These are phyloP conservation scores for Trochalopteron elliotii DNA, from an alignment of 2,113 vertebrate species.

Conservation along the genomic window DNA sequence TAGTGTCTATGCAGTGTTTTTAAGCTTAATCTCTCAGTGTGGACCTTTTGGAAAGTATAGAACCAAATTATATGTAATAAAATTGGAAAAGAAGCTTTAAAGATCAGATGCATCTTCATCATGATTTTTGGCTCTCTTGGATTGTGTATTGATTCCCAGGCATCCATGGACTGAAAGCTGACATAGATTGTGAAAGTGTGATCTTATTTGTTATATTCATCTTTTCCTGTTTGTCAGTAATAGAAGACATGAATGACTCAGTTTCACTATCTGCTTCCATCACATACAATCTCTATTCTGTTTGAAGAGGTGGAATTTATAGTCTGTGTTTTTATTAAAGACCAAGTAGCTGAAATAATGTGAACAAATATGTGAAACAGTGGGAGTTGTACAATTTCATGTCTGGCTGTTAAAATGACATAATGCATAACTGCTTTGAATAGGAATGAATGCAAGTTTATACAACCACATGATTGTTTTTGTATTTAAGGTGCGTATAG, in stretches of 20 bases:
- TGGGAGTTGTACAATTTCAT: neutral
- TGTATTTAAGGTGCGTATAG: slow-evolving; percentile 89
- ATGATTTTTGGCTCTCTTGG: neutral
- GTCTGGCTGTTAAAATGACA: neutral
- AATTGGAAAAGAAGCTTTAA: neutral
- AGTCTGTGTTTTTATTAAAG: neutral
- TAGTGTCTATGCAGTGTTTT: neutral
- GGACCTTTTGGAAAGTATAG: neutral
- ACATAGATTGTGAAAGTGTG: neutral
- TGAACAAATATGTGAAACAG: neutral
- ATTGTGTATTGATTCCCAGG: neutral
- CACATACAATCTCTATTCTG: neutral
- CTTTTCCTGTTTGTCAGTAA: neutral
- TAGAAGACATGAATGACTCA: neutral
- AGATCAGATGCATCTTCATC: neutral
- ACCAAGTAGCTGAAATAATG: neutral
- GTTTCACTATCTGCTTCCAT: neutral
- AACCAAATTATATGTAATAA: neutral
- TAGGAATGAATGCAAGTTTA: neutral
- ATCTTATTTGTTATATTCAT: neutral
- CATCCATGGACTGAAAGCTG: neutral
- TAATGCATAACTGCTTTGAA: neutral
- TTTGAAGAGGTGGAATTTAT: neutral
- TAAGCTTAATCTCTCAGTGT: neutral
- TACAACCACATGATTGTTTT: slow-evolving; percentile 12